phyloP scores from a whole-genome alignment of 1,140 invertebrate species.

The Cataglyphis hispanica region DNA sequence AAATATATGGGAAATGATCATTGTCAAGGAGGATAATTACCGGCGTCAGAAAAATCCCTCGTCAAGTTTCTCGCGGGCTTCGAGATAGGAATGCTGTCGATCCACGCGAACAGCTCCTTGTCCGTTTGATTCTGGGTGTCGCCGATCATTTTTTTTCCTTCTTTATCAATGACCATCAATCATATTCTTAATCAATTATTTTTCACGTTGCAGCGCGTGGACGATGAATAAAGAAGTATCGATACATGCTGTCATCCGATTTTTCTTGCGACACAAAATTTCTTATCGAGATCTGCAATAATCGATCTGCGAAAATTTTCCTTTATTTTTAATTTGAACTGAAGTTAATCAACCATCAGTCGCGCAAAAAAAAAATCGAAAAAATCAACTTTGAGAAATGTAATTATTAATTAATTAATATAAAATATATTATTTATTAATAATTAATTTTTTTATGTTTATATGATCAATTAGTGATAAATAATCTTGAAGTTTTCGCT shows the following conservation, averaged over 20 bases:
- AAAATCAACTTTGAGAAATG: background rate
- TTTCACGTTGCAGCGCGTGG: background rate
- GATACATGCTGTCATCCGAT: slow-evolving; percentile 15
- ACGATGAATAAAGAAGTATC: slow-evolving; percentile 1
- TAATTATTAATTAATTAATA: too few relatives aligned
- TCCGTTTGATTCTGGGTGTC: slow-evolving; percentile 29
- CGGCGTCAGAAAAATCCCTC: slow-evolving; percentile 90
- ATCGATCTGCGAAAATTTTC: background rate
- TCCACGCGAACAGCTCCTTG: slow-evolving; percentile 86
- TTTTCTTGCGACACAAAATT: background rate
- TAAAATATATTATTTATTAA: too few relatives aligned
- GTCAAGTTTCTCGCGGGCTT: slow-evolving; percentile 88
- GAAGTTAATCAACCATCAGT: slow-evolving; percentile 3
- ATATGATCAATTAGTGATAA: too few relatives aligned
- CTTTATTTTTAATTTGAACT: slow-evolving; percentile 10
- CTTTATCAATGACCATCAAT: background rate
- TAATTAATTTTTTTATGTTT: too few relatives aligned
- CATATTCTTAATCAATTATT: slow-evolving; percentile 8
- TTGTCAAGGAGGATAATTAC: slow-evolving; percentile 77
- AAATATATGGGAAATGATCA: background rate
- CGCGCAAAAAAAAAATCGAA: background rate
- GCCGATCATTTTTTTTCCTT: slow-evolving; percentile 51
- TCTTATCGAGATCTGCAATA: background rate
- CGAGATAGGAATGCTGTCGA: slow-evolving; percentile 88
- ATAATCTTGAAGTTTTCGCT: too few relatives aligned